Evolutionary conservation across 1,140 invertebrate genomes (phyloP).

Genomic region (Wiebesia pumilae): DNA sequence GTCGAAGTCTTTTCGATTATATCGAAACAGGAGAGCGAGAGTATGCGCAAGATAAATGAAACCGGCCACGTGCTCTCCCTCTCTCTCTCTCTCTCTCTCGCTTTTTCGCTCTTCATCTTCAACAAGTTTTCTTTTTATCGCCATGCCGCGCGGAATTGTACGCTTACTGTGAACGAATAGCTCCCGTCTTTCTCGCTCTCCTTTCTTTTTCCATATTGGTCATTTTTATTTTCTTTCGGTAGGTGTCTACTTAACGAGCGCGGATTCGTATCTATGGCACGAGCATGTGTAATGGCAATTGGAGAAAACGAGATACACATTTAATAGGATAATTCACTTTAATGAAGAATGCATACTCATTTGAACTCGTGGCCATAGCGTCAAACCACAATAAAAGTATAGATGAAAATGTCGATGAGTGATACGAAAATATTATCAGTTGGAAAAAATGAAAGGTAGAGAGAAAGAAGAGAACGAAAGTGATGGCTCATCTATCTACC

Average conservation of each 20-base stretch:
- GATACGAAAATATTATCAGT: conserved; percentile 13
- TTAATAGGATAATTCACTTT: conserved; percentile 24
- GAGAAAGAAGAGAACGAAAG: not conserved
- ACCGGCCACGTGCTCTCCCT: not conserved
- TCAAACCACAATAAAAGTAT: conserved; percentile 10
- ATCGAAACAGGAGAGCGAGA: not conserved
- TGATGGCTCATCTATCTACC: not conserved
- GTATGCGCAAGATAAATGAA: conserved; percentile 44
- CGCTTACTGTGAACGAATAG: not conserved
- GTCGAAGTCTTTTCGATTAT: conserved; percentile 49
- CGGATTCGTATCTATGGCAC: conserved; percentile 31
- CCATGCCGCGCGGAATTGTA: not conserved
- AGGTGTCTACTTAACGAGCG: conserved; percentile 25
- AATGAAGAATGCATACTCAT: conserved; percentile 28
- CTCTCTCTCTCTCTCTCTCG: not conserved
- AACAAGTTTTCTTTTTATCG: not conserved
- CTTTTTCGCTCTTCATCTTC: not conserved
- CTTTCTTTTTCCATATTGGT: not conserved
- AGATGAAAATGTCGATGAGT: conserved; percentile 5
- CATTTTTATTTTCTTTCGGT: not conserved
- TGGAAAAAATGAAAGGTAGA: not conserved
- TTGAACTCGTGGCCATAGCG: not conserved
- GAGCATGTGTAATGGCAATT: conserved; percentile 32
- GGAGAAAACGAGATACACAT: conserved; percentile 2
- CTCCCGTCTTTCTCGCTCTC: not conserved